phyloP scores from a whole-genome alignment of 2,797 vertebrate genomes.

The Octomys mimax region DNA sequence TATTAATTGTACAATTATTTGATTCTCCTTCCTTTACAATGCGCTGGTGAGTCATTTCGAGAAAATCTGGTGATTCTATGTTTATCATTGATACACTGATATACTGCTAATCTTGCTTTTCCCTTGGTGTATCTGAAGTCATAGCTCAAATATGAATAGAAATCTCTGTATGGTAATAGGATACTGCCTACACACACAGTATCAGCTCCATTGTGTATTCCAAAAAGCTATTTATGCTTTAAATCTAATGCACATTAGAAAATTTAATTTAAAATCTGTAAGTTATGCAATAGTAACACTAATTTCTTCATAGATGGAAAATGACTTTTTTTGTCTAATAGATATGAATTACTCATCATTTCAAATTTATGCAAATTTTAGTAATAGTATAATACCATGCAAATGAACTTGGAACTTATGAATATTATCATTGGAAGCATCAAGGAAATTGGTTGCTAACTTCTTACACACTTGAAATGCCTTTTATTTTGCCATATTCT shows the following conservation, averaged over 20 bases:
- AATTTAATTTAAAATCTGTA: conserved; percentile 79
- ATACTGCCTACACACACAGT: conserved; percentile 72
- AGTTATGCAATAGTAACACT: conserved; percentile 74
- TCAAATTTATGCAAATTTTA: conserved; percentile 85
- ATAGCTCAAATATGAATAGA: conserved; percentile 74
- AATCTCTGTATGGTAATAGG: conserved; percentile 59
- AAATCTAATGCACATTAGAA: conserved; percentile 75
- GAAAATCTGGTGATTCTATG: conserved; percentile 24
- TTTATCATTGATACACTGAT: conserved; percentile 57
- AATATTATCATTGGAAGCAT: conserved; percentile 85
- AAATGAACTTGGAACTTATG: conserved; percentile 81
- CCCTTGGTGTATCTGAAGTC: conserved; percentile 67
- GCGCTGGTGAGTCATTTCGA: conserved; percentile 63
- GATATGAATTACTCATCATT: conserved; percentile 83
- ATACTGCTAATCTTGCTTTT: conserved; percentile 59
- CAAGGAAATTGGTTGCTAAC: conserved; percentile 87
- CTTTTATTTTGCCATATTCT: conserved; percentile 84
- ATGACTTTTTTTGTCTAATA: conserved; percentile 83
- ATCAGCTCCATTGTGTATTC: conserved; percentile 75
- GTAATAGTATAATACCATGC: conserved; percentile 79
- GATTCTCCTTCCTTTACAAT: conserved; percentile 71
- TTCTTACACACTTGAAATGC: conserved; percentile 83
- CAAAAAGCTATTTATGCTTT: conserved; percentile 80
- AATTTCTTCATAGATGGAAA: conserved; percentile 81
- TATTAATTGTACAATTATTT: conserved; percentile 74